Percentiles rank a stretch among this genome's conserved stretches.
phyloP scores from a whole-genome alignment of 2,888 invertebrate species.

The Lasioglossum vierecki region DNA sequence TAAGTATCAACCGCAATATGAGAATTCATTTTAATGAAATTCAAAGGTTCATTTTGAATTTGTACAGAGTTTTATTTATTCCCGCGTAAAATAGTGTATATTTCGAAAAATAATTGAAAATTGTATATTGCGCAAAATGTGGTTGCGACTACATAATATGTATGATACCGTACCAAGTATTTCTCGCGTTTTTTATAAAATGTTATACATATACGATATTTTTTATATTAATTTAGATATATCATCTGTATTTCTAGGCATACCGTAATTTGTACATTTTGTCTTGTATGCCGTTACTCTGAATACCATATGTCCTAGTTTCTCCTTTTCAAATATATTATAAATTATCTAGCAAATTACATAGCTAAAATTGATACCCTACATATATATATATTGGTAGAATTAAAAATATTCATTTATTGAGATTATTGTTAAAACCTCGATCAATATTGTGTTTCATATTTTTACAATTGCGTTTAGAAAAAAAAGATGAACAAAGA shows the following conservation, averaged over 20 bases:
- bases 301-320: conserved; percentile 30
- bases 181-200: conserved; percentile 67
- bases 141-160: conserved; percentile 30
- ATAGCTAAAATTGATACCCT: conserved; percentile 12
- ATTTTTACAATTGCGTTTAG: background rate
- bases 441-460: background rate
- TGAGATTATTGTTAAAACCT: background rate
- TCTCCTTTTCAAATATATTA: conserved; percentile 46
- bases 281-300: conserved; percentile 46
- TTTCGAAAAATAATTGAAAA: conserved; percentile 50
- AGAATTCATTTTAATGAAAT: conserved; percentile 39
- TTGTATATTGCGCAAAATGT: conserved; percentile 51
- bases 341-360: conserved; percentile 30
- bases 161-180: conserved; percentile 63
- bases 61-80: conserved; percentile 73
- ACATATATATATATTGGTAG: background rate
- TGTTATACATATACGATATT: conserved; percentile 53
- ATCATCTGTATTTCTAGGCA: conserved; percentile 33
- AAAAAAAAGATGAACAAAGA: background rate
- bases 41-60: conserved; percentile 39
- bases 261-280: conserved; percentile 65
- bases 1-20: conserved; percentile 40
- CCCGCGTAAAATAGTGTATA: conserved; percentile 62
- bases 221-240: conserved; percentile 68
- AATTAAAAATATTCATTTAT: background rate